Evolutionary conservation across 2,888 invertebrate genomes (phyloP).

Genomic region (Metacarcinus magister): DNA sequence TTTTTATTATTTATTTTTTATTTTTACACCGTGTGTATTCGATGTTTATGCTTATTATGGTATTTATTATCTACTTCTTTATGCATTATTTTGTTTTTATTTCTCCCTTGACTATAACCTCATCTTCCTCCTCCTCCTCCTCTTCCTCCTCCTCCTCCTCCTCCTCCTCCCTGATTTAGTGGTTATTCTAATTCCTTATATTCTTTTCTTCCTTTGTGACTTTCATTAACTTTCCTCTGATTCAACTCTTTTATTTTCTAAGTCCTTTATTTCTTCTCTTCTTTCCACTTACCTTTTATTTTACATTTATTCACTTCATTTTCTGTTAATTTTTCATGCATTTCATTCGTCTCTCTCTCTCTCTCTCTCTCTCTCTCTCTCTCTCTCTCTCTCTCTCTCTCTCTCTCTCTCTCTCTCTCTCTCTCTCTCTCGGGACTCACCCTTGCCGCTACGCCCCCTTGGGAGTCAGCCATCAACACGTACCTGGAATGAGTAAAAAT

Average conservation of each 20-base stretch:
- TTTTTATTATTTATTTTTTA: too few species aligned
- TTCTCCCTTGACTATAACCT: not conserved
- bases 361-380: constrained; percentile 50
- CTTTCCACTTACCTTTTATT: not conserved
- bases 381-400: constrained; percentile 14
- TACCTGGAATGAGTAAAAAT: constrained; percentile 30
- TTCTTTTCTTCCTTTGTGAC: not conserved
- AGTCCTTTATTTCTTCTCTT: not conserved
- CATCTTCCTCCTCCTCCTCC: too few species aligned
- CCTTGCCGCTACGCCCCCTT: not conserved
- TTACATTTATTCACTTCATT: constrained; percentile 3
- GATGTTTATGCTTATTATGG: not conserved
- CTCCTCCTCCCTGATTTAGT: not conserved
- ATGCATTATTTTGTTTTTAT: not conserved
- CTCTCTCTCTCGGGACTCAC: not conserved
- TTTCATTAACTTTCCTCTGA: not conserved
- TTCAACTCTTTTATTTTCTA: not conserved
- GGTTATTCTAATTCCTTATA: not conserved
- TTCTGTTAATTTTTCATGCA: not conserved
- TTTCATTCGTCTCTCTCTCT: not conserved
- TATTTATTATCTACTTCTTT: not conserved
- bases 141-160: too few species aligned
- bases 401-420: not conserved
- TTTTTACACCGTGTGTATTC: too few species aligned
- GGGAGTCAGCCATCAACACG: not conserved